These are phyloP conservation scores for Barbus barbus DNA, from an alignment of 2,113 vertebrate genomes.

Conservation along the genomic window DNA sequence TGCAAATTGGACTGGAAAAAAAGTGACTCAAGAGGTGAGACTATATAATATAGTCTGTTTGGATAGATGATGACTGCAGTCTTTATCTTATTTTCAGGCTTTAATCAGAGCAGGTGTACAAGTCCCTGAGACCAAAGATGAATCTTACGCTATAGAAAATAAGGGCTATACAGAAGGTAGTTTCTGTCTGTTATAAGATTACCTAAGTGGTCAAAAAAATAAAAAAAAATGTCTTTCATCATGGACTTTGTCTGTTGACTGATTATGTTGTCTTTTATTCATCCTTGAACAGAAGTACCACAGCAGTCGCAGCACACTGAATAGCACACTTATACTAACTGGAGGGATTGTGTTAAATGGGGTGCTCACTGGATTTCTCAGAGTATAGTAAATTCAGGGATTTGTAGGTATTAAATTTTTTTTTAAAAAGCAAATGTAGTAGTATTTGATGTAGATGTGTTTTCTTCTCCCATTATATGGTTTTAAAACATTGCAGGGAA, in stretches of 20 bases:
- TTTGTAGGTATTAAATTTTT: too few relatives aligned
- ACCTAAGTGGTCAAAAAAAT: not conserved
- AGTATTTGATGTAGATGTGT: too few relatives aligned
- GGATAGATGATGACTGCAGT: not conserved
- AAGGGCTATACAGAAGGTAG: slow-evolving; percentile 33
- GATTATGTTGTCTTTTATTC: too few relatives aligned
- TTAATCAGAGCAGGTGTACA: slow-evolving; percentile 48
- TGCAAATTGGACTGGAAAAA: slow-evolving; percentile 81
- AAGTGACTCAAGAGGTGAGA: slow-evolving; percentile 80
- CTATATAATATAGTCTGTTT: not conserved
- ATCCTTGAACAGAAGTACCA: not conserved
- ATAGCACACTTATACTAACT: too few relatives aligned
- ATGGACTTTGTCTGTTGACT: not conserved
- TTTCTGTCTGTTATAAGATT: not conserved
- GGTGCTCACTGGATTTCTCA: slow-evolving; percentile 60
- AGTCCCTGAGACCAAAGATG: not conserved
- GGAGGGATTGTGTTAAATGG: slow-evolving; percentile 64
- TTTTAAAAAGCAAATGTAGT: too few relatives aligned
- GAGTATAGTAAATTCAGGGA: slow-evolving; percentile 13
- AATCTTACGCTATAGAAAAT: slow-evolving; percentile 41
- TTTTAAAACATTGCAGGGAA: too few relatives aligned
- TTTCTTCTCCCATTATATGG: too few relatives aligned
- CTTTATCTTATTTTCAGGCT: slow-evolving; percentile 42
- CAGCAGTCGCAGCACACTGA: not conserved
- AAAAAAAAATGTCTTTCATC: too few relatives aligned